Evolutionary conservation across 2,888 invertebrate genomes (phyloP).

Genomic region (Drosophila emarginata): DNA sequence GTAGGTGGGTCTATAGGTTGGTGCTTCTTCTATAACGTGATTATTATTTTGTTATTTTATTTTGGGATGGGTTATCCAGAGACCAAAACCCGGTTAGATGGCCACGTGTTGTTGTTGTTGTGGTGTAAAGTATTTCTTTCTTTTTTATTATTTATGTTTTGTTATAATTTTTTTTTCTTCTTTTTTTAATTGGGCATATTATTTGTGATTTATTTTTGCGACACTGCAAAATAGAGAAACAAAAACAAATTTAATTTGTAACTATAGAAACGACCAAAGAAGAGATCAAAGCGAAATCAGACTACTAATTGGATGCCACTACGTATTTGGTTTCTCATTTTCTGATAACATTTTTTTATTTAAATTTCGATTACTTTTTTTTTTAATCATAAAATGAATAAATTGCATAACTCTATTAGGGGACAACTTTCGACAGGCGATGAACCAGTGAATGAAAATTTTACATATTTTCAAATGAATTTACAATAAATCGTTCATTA

Average conservation of each 20-base stretch:
- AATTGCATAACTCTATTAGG: neutral
- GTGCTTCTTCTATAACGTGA: conserved; percentile 51
- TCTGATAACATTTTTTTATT: neutral
- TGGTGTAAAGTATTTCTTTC: conserved; percentile 55
- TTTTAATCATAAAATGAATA: neutral
- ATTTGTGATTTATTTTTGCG: conserved; percentile 77
- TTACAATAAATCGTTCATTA: too few relatives aligned
- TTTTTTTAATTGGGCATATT: conserved; percentile 44
- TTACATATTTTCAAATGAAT: too few relatives aligned
- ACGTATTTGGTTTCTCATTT: neutral
- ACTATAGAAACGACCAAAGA: conserved; percentile 7
- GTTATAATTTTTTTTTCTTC: conserved; percentile 55
- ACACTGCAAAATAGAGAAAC: conserved; percentile 81
- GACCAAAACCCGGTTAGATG: conserved; percentile 58
- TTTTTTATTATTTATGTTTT: conserved; percentile 42
- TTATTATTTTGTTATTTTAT: conserved; percentile 16
- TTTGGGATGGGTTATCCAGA: conserved; percentile 35
- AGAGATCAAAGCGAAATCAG: conserved; percentile 13
- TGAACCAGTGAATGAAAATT: neutral
- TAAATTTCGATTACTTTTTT: neutral
- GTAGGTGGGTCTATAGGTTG: conserved; percentile 38
- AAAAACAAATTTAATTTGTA: conserved; percentile 65
- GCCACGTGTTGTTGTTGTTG: conserved; percentile 54
- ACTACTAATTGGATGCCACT: conserved; percentile 20
- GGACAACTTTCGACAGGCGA: neutral